A percentile compares a stretch with the other conserved stretches of the same genome.
These are phyloP conservation scores for Hirtodrosophila histrioides DNA, from an alignment of 2,888 invertebrate genomes.

Conservation along the genomic window DNA sequence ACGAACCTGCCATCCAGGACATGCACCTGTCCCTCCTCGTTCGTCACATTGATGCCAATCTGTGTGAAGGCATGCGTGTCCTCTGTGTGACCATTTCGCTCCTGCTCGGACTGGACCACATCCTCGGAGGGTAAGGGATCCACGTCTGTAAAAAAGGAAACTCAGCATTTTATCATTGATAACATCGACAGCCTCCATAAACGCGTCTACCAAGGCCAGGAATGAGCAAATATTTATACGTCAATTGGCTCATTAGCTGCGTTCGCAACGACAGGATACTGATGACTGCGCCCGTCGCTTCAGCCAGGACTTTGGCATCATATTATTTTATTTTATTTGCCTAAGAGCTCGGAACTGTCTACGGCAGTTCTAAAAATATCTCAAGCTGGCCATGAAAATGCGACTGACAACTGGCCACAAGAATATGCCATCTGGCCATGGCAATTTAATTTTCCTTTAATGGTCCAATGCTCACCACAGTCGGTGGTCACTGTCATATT, in stretches of 20 bases:
- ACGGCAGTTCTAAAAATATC: conserved; percentile 45
- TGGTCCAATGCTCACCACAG: conserved; percentile 16
- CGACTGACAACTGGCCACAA: conserved; percentile 20
- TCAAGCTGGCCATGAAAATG: conserved; percentile 36
- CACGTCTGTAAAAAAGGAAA: conserved; percentile 56
- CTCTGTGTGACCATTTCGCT: conserved; percentile 64
- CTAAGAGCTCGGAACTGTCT: conserved; percentile 14
- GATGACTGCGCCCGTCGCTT: conserved; percentile 38
- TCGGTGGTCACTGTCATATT: conserved; percentile 21
- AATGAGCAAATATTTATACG: conserved; percentile 56
- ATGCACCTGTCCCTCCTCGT: conserved; percentile 83
- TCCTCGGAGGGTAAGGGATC: conserved; percentile 83
- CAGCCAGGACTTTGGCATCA: conserved; percentile 6
- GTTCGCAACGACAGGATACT: conserved; percentile 25
- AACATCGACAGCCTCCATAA: neutral
- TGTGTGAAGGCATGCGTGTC: conserved; percentile 68
- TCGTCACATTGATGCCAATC: conserved; percentile 83
- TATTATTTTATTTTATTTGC: conserved; percentile 47
- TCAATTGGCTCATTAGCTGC: conserved; percentile 49
- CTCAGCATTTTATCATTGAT: neutral
- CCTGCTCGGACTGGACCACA: conserved; percentile 33
- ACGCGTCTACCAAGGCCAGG: conserved; percentile 20
- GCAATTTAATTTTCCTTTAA: conserved; percentile 27
- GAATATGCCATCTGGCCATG: conserved; percentile 13
- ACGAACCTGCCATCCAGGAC: conserved; percentile 81